Conservation (phyloP, 2,888 invertebrate genomes). For the Hydraecia micacea region DNA sequence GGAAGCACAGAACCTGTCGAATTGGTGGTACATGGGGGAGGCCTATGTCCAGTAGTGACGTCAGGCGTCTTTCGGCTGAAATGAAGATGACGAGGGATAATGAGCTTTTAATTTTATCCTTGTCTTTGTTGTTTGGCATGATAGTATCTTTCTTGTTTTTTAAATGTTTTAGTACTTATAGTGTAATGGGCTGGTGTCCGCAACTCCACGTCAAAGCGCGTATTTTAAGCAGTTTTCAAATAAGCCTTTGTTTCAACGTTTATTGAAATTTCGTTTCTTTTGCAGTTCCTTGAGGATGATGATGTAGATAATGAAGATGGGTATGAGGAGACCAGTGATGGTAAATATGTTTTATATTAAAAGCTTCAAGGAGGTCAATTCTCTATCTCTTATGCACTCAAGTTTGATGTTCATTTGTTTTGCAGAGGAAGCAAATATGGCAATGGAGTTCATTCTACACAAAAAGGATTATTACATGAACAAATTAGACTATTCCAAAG, state of each 20-base stretch:
- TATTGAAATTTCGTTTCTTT: slow-evolving; percentile 36
- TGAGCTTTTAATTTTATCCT: neutral
- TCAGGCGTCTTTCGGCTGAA: neutral
- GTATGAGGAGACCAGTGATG: slow-evolving; percentile 87
- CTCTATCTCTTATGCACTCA: neutral
- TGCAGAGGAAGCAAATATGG: slow-evolving; percentile 90
- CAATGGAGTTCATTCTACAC: slow-evolving; percentile 94
- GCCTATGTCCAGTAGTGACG: neutral
- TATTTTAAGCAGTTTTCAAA: neutral
- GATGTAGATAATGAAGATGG: slow-evolving; percentile 74
- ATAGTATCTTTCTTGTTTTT: neutral
- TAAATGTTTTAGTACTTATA: neutral
- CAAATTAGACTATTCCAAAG: slow-evolving; percentile 95
- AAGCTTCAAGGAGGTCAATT: neutral
- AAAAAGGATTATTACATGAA: slow-evolving; percentile 98
- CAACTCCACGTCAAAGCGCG: too few relatives aligned
- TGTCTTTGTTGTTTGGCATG: neutral
- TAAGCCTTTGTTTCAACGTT: neutral
- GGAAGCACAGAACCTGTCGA: neutral
- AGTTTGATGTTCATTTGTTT: slow-evolving; percentile 56
- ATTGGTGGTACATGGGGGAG: neutral
- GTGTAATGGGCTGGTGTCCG: too few relatives aligned
- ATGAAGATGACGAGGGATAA: neutral
- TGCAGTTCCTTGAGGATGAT: slow-evolving; percentile 80
- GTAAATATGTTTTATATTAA: slow-evolving; percentile 68